Evolutionary conservation across 2,113 vertebrate species (phyloP).

Genomic region (Brachyistius frenatus): DNA sequence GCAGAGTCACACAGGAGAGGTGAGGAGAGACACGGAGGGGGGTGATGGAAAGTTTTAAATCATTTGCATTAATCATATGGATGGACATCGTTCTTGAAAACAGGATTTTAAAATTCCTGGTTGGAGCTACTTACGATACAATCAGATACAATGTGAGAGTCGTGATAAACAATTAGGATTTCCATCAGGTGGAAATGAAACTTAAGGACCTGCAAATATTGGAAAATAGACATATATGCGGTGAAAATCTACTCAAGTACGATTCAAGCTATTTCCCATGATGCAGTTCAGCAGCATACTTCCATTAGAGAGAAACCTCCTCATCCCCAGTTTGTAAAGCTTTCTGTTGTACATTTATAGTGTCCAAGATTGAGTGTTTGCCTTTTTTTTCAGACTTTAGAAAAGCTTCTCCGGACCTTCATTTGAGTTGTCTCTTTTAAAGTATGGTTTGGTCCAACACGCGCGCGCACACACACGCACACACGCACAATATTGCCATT

Average conservation of each 20-base stretch:
- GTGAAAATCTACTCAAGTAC: too few species aligned
- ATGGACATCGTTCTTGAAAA: too few species aligned
- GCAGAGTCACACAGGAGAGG: conserved; percentile 3
- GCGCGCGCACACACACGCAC: conserved; percentile 30
- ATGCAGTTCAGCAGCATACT: background rate
- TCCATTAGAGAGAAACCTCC: background rate
- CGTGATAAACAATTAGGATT: too few species aligned
- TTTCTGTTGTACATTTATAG: background rate
- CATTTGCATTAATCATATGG: too few species aligned
- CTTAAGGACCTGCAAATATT: too few species aligned
- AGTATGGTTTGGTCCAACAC: background rate
- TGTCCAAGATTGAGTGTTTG: background rate
- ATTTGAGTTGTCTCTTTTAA: background rate
- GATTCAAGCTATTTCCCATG: background rate
- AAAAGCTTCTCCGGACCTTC: background rate
- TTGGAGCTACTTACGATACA: too few species aligned
- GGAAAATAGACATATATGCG: too few species aligned
- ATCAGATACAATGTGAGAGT: too few species aligned
- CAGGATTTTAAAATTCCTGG: too few species aligned
- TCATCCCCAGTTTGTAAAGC: background rate
- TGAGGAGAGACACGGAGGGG: too few species aligned
- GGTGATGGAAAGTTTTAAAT: too few species aligned
- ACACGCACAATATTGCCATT: background rate
- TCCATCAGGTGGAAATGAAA: too few species aligned
- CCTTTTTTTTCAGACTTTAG: background rate